Evolutionary conservation across 1,140 invertebrate genomes (phyloP).

Genomic region (Lepeophtheirus salmonis): DNA sequence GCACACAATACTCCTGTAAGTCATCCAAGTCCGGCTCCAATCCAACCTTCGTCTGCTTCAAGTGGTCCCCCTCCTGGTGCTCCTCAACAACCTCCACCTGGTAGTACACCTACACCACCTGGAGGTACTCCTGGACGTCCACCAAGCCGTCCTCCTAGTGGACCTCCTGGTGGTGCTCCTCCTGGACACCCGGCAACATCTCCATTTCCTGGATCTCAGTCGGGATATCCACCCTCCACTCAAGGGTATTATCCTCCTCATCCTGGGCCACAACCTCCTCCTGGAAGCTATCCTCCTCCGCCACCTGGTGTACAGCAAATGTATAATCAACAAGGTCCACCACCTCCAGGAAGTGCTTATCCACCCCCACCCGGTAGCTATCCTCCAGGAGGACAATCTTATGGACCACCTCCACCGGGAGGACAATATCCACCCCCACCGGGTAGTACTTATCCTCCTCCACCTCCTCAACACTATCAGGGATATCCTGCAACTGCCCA

Average conservation of each 20-base stretch:
- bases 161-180: constrained; percentile 23
- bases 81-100: constrained; percentile 31
- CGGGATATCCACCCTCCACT: not conserved
- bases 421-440: not conserved
- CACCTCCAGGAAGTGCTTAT: constrained; percentile 20
- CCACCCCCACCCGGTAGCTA: constrained; percentile 26
- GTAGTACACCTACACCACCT: constrained; percentile 27
- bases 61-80: constrained; percentile 25
- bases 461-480: constrained; percentile 21
- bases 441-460: constrained; percentile 19
- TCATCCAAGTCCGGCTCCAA: constrained; percentile 30
- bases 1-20: no score
- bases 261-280: constrained; percentile 26
- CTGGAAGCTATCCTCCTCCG: constrained; percentile 22
- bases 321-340: no score
- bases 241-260: not conserved
- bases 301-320: no score
- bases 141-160: constrained; percentile 22
- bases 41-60: constrained; percentile 20
- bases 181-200: constrained; percentile 26
- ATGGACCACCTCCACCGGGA: not conserved
- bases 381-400: not conserved
- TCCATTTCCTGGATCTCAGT: constrained; percentile 11
- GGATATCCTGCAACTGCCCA: constrained; percentile 21
- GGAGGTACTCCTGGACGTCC: constrained; percentile 28